Evolutionary conservation across 2,113 vertebrate genomes (phyloP).

Genomic region (Pachycephala philippinensis): DNA sequence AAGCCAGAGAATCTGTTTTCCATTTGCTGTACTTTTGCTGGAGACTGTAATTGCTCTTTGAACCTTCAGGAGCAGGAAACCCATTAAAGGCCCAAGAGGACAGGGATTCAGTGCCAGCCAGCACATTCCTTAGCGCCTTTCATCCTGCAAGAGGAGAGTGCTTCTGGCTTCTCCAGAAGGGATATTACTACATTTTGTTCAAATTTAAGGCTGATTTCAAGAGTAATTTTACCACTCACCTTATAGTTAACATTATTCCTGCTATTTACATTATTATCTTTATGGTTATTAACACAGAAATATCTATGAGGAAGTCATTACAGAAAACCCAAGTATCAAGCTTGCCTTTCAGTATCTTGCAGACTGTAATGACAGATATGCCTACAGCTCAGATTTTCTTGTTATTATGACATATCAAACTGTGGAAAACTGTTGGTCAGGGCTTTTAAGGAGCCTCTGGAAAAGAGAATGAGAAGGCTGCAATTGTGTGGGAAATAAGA

Average conservation of each 20-base stretch:
- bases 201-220: constrained; percentile 29
- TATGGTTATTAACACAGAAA: background rate
- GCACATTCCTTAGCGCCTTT: constrained; percentile 68
- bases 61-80: constrained; percentile 74
- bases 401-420: background rate
- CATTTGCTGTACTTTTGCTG: constrained; percentile 75
- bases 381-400: no score
- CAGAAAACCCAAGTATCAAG: background rate
- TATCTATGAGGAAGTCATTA: background rate
- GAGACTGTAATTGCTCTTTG: constrained; percentile 75
- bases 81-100: constrained; percentile 70
- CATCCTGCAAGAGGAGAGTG: constrained; percentile 54
- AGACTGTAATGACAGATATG: background rate
- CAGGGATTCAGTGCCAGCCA: constrained; percentile 57
- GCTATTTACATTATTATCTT: background rate
- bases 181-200: constrained; percentile 8
- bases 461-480: background rate
- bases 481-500: background rate
- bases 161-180: constrained; percentile 31
- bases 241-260: background rate
- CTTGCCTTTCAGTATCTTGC: background rate
- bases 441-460: background rate
- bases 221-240: constrained; percentile 27
- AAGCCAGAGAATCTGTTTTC: constrained; percentile 73
- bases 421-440: background rate